Evolutionary conservation across 2,888 invertebrate genomes (phyloP), one percentile per base, ranked within the genome.

Genomic region (Melitaea athalia): DNA sequence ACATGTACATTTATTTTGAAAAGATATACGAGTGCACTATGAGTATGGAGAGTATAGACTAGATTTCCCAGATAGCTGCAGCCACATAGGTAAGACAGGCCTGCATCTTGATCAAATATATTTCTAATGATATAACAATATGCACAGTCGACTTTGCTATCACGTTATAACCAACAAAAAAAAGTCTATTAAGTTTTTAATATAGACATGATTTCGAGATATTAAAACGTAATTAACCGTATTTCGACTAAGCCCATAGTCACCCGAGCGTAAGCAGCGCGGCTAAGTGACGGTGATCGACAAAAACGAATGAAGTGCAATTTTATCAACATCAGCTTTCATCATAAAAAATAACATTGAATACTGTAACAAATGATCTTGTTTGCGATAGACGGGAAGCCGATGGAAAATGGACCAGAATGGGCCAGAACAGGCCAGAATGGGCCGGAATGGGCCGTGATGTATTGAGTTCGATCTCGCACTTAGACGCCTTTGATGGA

Each of bases 221-320:
- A 38, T 38, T 38, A 49, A 49, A n/a, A 49, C 5, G n/a, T 6
- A 49, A 49, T n/a, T 14, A 45, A 12, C 45, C 45, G 45, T 11
- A 45, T 45, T 45, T 0, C 12, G n/a, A 49, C 5, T 6, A 3
- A 33, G 6, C 5, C 14, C 53, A 74, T 71, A 69, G 81, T 33
- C 84, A 83, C 87, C 81, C 78, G 71, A 77, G 65, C 72, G 68
- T 78, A 75, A 74, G 75, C 76, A 68, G 75, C 77, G 77, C 84
- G 82, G 83, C 85, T 92, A 92, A 92, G 92, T 92, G 92, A 92
- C 90, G 91, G 88, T 92, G 92, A 92, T 92, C 92, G 87, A 91
- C 92, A 90, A 92, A 92, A 92, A 89, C 81, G 87, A 84, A 91
- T 91, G 89, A 88, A 91, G 89, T 89, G 91, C 90, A 86, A 90